Conservation (phyloP, 2,888 invertebrate genomes). For the Ellobium chinense region DNA sequence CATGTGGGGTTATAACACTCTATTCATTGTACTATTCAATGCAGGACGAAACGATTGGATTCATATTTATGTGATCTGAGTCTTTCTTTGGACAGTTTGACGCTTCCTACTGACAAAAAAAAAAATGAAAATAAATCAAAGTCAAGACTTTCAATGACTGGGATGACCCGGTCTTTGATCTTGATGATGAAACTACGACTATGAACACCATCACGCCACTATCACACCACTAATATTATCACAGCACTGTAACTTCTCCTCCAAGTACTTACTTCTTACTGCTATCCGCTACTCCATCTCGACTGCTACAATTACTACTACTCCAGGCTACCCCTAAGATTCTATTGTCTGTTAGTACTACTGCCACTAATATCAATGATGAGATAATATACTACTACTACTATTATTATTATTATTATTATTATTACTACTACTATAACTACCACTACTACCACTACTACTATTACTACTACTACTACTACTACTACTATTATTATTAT, state of each 20-base stretch:
- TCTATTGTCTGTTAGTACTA: conserved; percentile 4
- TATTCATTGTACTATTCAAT: too few relatives aligned
- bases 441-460: conserved; percentile 16
- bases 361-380: conserved; percentile 8
- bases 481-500: conserved; percentile 19
- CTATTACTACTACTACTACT: conserved; percentile 12
- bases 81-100: too few relatives aligned
- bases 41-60: too few relatives aligned
- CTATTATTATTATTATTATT: not conserved
- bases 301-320: conserved; percentile 13
- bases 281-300: too few relatives aligned
- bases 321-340: conserved; percentile 5
- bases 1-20: too few relatives aligned
- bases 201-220: not conserved
- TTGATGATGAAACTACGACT: not conserved
- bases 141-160: not conserved
- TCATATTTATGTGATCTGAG: too few relatives aligned
- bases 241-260: not conserved
- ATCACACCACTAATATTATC: not conserved
- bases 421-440: conserved; percentile 6
- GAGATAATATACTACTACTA: not conserved
- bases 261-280: not conserved
- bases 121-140: too few relatives aligned
- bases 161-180: not conserved
- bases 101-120: too few relatives aligned